Percentiles rank a stretch among this genome's conserved stretches.
Conservation (phyloP, 2,888 invertebrate species). For the Papilio elwesi region DNA sequence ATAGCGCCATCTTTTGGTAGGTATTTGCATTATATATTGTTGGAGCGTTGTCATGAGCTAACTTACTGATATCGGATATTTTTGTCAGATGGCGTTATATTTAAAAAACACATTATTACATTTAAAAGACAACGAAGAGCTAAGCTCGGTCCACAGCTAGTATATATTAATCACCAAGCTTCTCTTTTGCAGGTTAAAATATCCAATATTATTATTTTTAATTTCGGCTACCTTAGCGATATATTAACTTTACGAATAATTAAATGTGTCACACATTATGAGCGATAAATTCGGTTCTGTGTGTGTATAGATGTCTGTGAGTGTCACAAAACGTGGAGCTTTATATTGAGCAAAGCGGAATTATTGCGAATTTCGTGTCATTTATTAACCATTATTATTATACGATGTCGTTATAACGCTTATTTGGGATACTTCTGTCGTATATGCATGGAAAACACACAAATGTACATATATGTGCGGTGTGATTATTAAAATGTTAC, state of each 20-base stretch:
- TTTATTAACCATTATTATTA: constrained; percentile 4
- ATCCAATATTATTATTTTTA: no score
- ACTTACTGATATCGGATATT: no score
- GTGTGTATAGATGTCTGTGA: neutral
- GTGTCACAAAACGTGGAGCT: neutral
- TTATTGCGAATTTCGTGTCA: constrained; percentile 8
- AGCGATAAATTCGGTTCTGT: neutral
- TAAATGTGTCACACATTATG: constrained; percentile 3
- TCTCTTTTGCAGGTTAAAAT: no score
- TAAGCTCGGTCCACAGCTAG: no score
- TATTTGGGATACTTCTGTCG: constrained; percentile 11
- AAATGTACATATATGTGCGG: neutral
- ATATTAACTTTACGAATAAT: neutral
- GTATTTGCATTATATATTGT: no score
- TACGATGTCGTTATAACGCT: neutral
- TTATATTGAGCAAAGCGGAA: neutral
- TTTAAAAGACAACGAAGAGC: no score
- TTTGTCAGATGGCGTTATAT: no score
- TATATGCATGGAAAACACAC: neutral
- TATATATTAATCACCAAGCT: no score
- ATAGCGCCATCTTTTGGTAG: no score
- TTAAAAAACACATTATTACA: no score
- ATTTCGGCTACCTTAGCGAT: neutral
- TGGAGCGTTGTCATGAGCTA: no score
- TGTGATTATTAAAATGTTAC: no score